Conservation (phyloP, 2,797 vertebrate genomes). For the Manis javanica region DNA sequence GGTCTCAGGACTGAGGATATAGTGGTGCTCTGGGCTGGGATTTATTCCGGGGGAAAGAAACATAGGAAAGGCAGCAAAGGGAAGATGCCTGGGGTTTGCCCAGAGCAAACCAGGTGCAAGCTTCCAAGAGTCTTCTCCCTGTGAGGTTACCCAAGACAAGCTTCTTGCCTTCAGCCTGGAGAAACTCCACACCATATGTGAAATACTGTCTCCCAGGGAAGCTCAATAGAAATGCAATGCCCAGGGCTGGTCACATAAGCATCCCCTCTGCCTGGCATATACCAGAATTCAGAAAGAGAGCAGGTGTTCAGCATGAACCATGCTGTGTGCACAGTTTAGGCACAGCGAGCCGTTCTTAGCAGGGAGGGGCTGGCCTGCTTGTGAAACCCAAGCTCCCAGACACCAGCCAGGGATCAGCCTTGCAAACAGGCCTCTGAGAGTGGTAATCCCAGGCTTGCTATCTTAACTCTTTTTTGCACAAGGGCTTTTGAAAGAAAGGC, state of each 20-base stretch:
- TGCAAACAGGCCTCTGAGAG: background rate
- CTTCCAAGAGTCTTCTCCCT: background rate
- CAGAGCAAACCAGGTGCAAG: background rate
- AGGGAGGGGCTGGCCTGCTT: background rate
- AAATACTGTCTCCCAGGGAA: background rate
- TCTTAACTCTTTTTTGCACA: background rate
- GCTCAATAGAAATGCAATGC: background rate
- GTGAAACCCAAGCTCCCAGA: background rate
- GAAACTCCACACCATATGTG: background rate
- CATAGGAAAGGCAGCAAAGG: background rate
- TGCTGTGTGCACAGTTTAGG: background rate
- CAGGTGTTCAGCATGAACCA: background rate
- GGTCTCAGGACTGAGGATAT: background rate
- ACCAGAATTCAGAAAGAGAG: background rate
- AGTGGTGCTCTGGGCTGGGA: background rate
- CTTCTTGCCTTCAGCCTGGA: background rate
- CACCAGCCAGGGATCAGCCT: background rate
- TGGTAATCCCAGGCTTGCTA: background rate
- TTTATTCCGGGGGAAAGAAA: background rate
- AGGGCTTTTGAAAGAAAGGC: background rate
- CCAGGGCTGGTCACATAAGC: background rate
- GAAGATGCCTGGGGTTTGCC: background rate
- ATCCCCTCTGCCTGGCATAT: background rate
- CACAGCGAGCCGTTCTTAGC: background rate
- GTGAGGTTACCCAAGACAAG: background rate